A percentile compares a stretch with the other conserved stretches of the same genome.
Conservation (phyloP, 2,888 invertebrate species). For the Reticulitermes lucifugus region DNA sequence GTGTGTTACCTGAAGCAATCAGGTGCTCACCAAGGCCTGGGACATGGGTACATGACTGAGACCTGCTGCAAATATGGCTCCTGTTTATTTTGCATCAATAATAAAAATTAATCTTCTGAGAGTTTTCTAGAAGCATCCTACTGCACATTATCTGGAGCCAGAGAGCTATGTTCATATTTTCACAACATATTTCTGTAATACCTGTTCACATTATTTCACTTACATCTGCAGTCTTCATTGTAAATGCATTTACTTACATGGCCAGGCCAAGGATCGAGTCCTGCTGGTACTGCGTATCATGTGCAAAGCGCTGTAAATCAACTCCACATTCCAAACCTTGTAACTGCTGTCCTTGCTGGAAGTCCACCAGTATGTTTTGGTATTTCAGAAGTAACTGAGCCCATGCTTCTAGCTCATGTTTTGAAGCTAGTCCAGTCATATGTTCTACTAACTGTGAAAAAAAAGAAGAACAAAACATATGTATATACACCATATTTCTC, state of each 20-base stretch:
- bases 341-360: conserved; percentile 63
- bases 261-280: conserved; percentile 67
- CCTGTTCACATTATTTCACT: too few relatives aligned
- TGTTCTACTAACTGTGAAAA: conserved; percentile 34
- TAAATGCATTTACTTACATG: conserved; percentile 60
- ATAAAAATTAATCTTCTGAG: too few relatives aligned
- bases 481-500: background rate
- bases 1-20: too few relatives aligned
- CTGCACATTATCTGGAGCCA: too few relatives aligned
- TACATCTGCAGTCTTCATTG: too few relatives aligned
- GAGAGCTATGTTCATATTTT: too few relatives aligned
- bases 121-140: too few relatives aligned
- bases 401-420: background rate
- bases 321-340: conserved; percentile 64
- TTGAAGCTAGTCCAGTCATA: conserved; percentile 17
- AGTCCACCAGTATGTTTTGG: conserved; percentile 61
- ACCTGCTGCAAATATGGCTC: too few relatives aligned
- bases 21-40: too few relatives aligned
- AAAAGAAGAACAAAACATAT: background rate
- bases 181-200: too few relatives aligned
- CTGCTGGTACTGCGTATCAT: conserved; percentile 64
- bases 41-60: too few relatives aligned
- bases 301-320: conserved; percentile 64
- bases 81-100: too few relatives aligned
- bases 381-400: conserved; percentile 59